Evolutionary conservation across 2,888 invertebrate species (phyloP).

Genomic region (Drosophila maculinotata): DNA sequence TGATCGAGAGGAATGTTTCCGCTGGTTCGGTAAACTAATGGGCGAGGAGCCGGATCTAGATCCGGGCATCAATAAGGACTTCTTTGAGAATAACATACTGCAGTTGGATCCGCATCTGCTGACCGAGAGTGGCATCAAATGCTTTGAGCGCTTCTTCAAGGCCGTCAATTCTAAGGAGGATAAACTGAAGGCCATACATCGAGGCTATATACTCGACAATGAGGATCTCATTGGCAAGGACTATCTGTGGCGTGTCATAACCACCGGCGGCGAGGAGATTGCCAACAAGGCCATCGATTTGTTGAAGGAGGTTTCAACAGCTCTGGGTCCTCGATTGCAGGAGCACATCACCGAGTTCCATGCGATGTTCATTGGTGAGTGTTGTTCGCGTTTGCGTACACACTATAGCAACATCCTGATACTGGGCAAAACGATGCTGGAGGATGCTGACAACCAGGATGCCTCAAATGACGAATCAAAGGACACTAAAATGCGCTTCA

Average conservation of each 20-base stretch:
- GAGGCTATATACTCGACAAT: slow-evolving; percentile 95
- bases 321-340: slow-evolving; percentile 94
- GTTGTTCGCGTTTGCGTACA: slow-evolving; percentile 94
- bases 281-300: slow-evolving; percentile 96
- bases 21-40: slow-evolving; percentile 99
- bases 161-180: slow-evolving; percentile 98
- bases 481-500: slow-evolving; percentile 83
- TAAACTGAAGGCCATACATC: slow-evolving; percentile 94
- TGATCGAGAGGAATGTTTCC: slow-evolving; percentile 98
- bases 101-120: slow-evolving; percentile 95
- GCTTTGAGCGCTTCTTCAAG: slow-evolving; percentile 88
- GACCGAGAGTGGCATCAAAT: slow-evolving; percentile 98
- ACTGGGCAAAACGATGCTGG: slow-evolving; percentile 79
- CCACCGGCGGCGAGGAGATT: slow-evolving; percentile 96
- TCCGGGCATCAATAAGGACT: slow-evolving; percentile 97
- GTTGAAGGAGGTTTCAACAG: slow-evolving; percentile 96
- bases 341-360: slow-evolving; percentile 93
- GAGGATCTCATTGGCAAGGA: slow-evolving; percentile 97
- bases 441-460: slow-evolving; percentile 60
- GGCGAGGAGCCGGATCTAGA: slow-evolving; percentile 98
- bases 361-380: slow-evolving; percentile 95
- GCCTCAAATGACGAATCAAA: slow-evolving; percentile 76
- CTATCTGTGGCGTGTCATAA: slow-evolving; percentile 97
- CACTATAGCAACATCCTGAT: slow-evolving; percentile 93
- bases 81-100: slow-evolving; percentile 97